Percentiles rank a stretch among this genome's conserved stretches.
Conservation (phyloP, 1,140 invertebrate genomes). For the Drosophila yakuba region DNA sequence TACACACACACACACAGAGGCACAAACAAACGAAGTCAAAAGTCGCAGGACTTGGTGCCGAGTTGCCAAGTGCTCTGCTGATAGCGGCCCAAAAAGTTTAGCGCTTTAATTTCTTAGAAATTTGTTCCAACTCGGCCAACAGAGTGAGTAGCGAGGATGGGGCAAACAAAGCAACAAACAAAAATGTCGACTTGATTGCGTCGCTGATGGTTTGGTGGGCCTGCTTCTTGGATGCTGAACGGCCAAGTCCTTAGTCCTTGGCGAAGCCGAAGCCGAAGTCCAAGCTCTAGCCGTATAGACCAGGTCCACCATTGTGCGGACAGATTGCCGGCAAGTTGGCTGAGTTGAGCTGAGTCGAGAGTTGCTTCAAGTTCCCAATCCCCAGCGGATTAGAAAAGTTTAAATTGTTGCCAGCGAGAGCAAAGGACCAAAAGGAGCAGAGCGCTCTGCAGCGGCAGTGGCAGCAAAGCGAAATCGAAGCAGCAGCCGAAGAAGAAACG, state of each 20-base stretch:
- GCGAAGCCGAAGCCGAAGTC: background rate
- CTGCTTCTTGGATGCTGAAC: background rate
- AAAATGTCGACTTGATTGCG: conserved; percentile 83
- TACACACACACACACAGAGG: conserved; percentile 3
- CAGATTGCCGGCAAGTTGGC: conserved; percentile 71
- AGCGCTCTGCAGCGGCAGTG: background rate
- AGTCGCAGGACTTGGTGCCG: conserved; percentile 62
- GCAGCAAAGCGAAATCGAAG: conserved; percentile 71
- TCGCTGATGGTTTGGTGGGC: conserved; percentile 60
- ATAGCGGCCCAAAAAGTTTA: conserved; percentile 79
- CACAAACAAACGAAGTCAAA: conserved; percentile 60
- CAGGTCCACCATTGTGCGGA: conserved; percentile 71
- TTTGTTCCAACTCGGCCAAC: conserved; percentile 55
- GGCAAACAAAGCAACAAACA: conserved; percentile 77
- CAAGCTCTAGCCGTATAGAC: conserved; percentile 10
- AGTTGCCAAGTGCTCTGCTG: conserved; percentile 79
- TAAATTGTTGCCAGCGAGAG: conserved; percentile 74
- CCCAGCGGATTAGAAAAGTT: conserved; percentile 84
- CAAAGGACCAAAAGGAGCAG: background rate
- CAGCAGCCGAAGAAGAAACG: conserved; percentile 49
- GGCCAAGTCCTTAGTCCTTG: conserved; percentile 1
- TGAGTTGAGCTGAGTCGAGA: conserved; percentile 44
- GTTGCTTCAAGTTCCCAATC: conserved; percentile 78
- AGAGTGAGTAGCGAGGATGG: background rate
- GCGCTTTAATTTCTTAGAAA: conserved; percentile 82